A percentile compares a stretch with the other conserved stretches of the same genome.
Conservation (phyloP, 2,797 vertebrate genomes). For the Anguilla pacifica region DNA sequence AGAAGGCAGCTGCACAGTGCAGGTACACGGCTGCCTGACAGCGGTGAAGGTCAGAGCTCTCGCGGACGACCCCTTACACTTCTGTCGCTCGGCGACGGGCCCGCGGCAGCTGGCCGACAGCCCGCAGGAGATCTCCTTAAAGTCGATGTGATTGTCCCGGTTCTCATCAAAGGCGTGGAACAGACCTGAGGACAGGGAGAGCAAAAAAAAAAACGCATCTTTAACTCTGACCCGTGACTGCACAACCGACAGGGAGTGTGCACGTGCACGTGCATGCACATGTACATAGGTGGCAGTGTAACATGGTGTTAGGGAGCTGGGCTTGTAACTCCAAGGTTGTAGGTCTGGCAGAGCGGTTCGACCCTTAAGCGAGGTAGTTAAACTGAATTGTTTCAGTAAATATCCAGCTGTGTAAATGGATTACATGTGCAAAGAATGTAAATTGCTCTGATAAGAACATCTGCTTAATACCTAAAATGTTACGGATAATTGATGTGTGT, state of each 20-base stretch:
- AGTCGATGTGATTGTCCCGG: slow-evolving; percentile 99
- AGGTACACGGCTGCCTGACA: neutral
- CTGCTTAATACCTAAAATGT: too few species aligned
- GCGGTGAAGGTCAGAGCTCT: neutral
- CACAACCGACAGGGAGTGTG: neutral
- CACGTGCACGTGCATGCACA: too few species aligned
- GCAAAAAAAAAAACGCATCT: neutral
- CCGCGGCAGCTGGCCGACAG: slow-evolving; percentile 97
- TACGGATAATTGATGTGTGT: neutral
- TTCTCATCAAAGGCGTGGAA: slow-evolving; percentile 99
- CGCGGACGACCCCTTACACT: slow-evolving; percentile 74
- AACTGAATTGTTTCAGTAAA: too few species aligned
- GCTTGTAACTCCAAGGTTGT: too few species aligned
- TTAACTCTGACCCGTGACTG: neutral
- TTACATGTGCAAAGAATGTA: too few species aligned
- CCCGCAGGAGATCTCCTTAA: slow-evolving; percentile 98
- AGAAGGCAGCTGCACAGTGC: neutral
- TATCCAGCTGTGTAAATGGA: too few species aligned
- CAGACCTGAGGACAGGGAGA: slow-evolving; percentile 77
- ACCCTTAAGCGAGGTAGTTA: too few species aligned
- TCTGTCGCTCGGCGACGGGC: slow-evolving; percentile 94
- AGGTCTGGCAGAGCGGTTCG: too few species aligned
- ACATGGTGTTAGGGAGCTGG: too few species aligned
- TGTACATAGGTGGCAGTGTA: too few species aligned
- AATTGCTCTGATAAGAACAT: too few species aligned